Conservation (phyloP, 2,797 vertebrate species). For the Acanthopagrus latus region DNA sequence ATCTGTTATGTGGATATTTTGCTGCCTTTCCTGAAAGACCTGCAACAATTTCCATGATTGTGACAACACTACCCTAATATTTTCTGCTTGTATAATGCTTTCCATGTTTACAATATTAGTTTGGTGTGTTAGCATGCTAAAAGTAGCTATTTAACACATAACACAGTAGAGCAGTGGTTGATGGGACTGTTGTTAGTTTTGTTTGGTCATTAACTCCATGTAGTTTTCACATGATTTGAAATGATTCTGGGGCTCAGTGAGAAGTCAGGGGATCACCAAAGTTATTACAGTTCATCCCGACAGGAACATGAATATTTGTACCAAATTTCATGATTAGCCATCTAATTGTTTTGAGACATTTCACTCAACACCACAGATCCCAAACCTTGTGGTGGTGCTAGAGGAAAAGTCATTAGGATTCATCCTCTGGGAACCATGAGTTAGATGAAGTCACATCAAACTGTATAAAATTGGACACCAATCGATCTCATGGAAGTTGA, state of each 20-base stretch:
- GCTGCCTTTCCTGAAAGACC: no score
- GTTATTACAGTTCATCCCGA: background rate
- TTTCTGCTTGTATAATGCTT: background rate
- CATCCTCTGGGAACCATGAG: background rate
- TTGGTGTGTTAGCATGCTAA: background rate
- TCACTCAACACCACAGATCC: background rate
- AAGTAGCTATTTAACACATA: background rate
- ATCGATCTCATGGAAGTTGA: background rate
- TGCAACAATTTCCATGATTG: no score
- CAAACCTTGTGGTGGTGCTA: background rate
- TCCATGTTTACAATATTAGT: background rate
- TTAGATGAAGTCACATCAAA: no score
- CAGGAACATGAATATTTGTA: background rate
- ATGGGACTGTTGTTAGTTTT: background rate
- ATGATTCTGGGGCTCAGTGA: background rate
- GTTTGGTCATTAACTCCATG: background rate
- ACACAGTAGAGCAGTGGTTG: background rate
- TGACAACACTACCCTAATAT: background rate
- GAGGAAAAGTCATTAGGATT: background rate
- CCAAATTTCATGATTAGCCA: background rate
- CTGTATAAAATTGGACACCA: no score
- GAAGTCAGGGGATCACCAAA: background rate
- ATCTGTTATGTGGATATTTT: no score
- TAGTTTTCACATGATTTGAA: background rate
- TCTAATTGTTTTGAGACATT: background rate